Percentiles rank a stretch among this genome's conserved stretches.
Evolutionary conservation across 2,113 vertebrate species (phyloP).

Genomic region (Stegostoma tigrinum): DNA sequence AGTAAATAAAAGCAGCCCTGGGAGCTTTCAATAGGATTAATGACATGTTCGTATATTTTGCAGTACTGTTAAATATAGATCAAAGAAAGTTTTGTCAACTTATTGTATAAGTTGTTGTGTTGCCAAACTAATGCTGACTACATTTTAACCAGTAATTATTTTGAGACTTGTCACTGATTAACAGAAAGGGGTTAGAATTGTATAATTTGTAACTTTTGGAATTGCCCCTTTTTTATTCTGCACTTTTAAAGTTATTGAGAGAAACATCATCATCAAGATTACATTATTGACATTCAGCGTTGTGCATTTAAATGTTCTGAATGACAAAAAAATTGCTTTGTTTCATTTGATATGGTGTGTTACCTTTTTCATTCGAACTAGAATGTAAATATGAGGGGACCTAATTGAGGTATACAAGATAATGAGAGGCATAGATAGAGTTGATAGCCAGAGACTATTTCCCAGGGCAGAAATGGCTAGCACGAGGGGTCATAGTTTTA

Average conservation of each 20-base stretch:
- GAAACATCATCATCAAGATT: not conserved
- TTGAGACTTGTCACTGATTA: not conserved
- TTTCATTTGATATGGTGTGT: slow-evolving; percentile 7
- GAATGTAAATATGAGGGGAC: not conserved
- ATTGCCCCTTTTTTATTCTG: not conserved
- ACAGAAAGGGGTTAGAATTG: not conserved
- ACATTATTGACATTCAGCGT: not conserved
- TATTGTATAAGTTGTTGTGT: not conserved
- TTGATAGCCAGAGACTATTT: no score
- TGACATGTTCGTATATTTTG: not conserved
- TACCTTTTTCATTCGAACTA: not conserved
- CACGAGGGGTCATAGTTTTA: no score
- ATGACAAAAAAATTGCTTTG: not conserved
- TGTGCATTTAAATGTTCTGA: not conserved
- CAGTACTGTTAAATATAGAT: not conserved
- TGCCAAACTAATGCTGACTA: not conserved
- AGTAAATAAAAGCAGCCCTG: not conserved
- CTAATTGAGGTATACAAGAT: no score
- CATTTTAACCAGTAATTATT: not conserved
- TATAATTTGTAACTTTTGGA: not conserved
- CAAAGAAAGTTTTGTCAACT: not conserved
- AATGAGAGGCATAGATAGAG: no score
- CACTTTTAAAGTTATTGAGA: not conserved
- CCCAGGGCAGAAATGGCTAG: no score
- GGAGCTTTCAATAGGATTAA: not conserved